These are phyloP conservation scores for Tuta absoluta DNA, from an alignment of 2,888 invertebrate genomes.

Conservation along the genomic window DNA sequence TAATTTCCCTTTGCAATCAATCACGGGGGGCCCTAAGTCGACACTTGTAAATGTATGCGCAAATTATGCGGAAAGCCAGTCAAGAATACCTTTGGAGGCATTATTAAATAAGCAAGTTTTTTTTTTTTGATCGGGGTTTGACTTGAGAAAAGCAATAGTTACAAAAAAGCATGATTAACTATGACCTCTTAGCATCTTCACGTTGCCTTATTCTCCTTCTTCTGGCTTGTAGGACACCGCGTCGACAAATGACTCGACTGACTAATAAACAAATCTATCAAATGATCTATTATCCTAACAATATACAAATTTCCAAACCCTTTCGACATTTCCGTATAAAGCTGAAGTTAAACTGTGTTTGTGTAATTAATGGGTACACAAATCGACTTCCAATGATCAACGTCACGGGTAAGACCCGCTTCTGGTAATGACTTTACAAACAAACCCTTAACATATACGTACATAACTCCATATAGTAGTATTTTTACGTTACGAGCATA, in stretches of 20 bases:
- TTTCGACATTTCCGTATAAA: not conserved
- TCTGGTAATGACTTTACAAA: constrained; percentile 29
- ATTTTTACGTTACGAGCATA: not conserved
- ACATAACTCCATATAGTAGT: not conserved
- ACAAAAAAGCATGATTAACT: no score
- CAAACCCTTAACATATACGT: constrained; percentile 13
- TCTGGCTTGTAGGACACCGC: no score
- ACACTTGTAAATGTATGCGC: constrained; percentile 75
- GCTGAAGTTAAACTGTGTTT: constrained; percentile 1
- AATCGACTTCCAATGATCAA: not conserved
- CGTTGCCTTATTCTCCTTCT: no score
- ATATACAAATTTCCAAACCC: constrained; percentile 36
- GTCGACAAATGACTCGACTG: no score
- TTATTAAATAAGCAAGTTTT: no score
- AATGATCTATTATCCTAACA: not conserved
- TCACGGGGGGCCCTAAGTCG: constrained; percentile 76
- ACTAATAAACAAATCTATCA: no score
- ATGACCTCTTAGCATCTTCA: no score
- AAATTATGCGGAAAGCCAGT: constrained; percentile 67
- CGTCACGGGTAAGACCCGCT: constrained; percentile 9
- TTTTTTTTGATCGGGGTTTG: no score
- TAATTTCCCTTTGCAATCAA: constrained; percentile 74
- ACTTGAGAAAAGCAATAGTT: no score
- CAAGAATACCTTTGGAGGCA: constrained; percentile 27
- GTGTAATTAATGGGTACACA: not conserved